Evolutionary conservation across 2,888 invertebrate species (phyloP).

Genomic region (Brachynemurus nebulosus): DNA sequence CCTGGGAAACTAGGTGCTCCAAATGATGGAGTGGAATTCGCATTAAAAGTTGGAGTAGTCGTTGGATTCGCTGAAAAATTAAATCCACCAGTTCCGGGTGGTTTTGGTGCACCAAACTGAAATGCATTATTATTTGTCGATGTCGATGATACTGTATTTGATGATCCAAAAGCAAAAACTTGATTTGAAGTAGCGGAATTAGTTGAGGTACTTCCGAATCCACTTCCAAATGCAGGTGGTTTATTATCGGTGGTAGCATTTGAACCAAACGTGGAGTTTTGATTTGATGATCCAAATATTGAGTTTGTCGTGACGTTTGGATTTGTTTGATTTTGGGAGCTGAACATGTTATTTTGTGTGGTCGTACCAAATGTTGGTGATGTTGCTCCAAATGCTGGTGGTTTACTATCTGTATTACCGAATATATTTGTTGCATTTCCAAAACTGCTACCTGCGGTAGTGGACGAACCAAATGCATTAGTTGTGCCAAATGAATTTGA

Average conservation of each 20-base stretch:
- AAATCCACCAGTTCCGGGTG: slow-evolving; percentile 25
- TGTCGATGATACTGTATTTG: slow-evolving; percentile 6
- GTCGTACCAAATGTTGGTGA: background rate
- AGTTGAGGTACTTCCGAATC: slow-evolving; percentile 10
- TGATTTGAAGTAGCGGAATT: slow-evolving; percentile 5
- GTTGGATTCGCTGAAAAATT: slow-evolving; percentile 26
- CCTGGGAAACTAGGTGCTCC: background rate
- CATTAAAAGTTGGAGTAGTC: slow-evolving; percentile 16
- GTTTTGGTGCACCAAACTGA: slow-evolving; percentile 23
- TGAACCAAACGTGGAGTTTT: slow-evolving; percentile 15
- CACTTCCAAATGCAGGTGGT: slow-evolving; percentile 15
- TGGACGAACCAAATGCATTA: background rate
- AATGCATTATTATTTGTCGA: slow-evolving; percentile 18
- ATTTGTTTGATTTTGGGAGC: slow-evolving; percentile 1
- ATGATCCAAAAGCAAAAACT: slow-evolving; percentile 20
- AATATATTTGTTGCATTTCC: background rate
- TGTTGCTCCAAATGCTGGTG: slow-evolving; percentile 3
- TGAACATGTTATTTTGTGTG: slow-evolving; percentile 4
- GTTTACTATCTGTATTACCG: background rate
- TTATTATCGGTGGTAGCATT: background rate
- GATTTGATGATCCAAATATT: slow-evolving; percentile 16
- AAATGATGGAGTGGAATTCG: slow-evolving; percentile 1
- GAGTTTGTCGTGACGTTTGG: background rate
- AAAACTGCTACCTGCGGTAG: background rate
- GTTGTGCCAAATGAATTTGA: background rate